Evolutionary conservation across 2,888 invertebrate genomes (phyloP).

Genomic region (Agonopterix subpropinquella): DNA sequence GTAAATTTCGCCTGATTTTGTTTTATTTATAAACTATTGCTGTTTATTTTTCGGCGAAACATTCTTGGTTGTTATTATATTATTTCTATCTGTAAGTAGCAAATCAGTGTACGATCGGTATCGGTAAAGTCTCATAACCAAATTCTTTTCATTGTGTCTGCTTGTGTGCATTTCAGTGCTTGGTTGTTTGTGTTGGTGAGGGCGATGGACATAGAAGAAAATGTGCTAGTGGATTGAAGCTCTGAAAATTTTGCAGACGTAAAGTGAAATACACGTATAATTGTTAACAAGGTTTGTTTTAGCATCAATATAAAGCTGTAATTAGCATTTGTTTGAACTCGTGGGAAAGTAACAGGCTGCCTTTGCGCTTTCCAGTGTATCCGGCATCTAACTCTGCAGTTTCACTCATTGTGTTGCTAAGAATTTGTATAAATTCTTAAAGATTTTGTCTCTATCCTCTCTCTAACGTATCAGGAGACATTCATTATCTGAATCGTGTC

Average conservation of each 20-base stretch:
- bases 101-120: not conserved
- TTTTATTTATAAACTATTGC: not conserved
- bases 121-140: not conserved
- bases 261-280: slow-evolving; percentile 23
- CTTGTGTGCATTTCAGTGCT: slow-evolving; percentile 48
- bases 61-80: no score
- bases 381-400: slow-evolving; percentile 39
- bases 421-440: slow-evolving; percentile 8
- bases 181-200: slow-evolving; percentile 65
- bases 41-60: not conserved
- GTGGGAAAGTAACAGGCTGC: slow-evolving; percentile 50
- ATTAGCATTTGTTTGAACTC: slow-evolving; percentile 13
- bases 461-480: slow-evolving; percentile 29
- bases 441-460: slow-evolving; percentile 20
- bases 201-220: slow-evolving; percentile 54
- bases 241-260: slow-evolving; percentile 25
- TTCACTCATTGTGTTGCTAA: slow-evolving; percentile 23
- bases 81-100: not conserved
- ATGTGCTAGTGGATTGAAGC: slow-evolving; percentile 54
- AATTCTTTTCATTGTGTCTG: slow-evolving; percentile 12
- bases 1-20: slow-evolving; percentile 27
- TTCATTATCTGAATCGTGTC: slow-evolving; percentile 36
- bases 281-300: slow-evolving; percentile 32
- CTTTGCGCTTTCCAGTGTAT: slow-evolving; percentile 61
- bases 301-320: slow-evolving; percentile 10